phyloP scores from a whole-genome alignment of 1,140 invertebrate genomes.

The Apis mellifera region Amel_HAv3.1 CM009938.2:7817501-7818000 shows the following conservation, averaged over 20 bases:
- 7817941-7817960: slow-evolving; percentile 19
- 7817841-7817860: slow-evolving; percentile 93
- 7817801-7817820: slow-evolving; percentile 93
- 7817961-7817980: slow-evolving; percentile 95
- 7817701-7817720: slow-evolving; percentile 96
- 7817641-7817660: not conserved
- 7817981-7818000: slow-evolving; percentile 95
- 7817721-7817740: slow-evolving; percentile 93
- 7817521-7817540: slow-evolving; percentile 96
- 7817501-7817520: slow-evolving; percentile 98
- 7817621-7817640: slow-evolving; percentile 75
- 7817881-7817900: slow-evolving; percentile 98
- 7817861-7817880: slow-evolving; percentile 96
- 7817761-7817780: slow-evolving; percentile 96
- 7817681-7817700: slow-evolving; percentile 90
- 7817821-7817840: slow-evolving; percentile 94
- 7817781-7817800: slow-evolving; percentile 98
- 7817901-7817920: not conserved
- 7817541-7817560: slow-evolving; percentile 98
- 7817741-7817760: slow-evolving; percentile 96
- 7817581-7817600: slow-evolving; percentile 97
- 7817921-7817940: slow-evolving; percentile 4
- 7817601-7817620: slow-evolving; percentile 79
- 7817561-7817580: slow-evolving; percentile 98
- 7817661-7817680: not conserved